Conservation (phyloP, 1,140 invertebrate genomes). For the Muscidifurax raptorellus region DNA sequence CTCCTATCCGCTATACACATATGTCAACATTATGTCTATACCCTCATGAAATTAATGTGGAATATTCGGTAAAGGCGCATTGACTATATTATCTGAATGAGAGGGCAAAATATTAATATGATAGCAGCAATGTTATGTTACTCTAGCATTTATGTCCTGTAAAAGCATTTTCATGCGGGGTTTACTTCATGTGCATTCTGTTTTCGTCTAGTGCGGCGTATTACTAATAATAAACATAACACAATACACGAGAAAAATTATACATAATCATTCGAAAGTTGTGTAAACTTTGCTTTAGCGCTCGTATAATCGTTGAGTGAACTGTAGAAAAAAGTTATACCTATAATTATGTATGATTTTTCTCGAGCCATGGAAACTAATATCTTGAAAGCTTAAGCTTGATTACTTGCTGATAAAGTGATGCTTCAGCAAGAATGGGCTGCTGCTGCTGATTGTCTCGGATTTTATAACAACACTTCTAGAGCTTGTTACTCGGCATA, state of each 20-base stretch:
- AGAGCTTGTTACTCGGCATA: conserved; percentile 22
- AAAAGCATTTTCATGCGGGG: conserved; percentile 48
- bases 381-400: conserved; percentile 52
- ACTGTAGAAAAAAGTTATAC: background rate
- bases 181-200: conserved; percentile 39
- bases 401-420: conserved; percentile 54
- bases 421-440: conserved; percentile 56
- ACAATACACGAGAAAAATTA: background rate
- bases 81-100: conserved; percentile 65
- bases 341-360: conserved; percentile 30
- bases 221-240: background rate
- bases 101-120: conserved; percentile 77
- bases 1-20: conserved; percentile 56
- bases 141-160: conserved; percentile 7
- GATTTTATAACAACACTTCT: conserved; percentile 52
- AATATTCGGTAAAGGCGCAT: conserved; percentile 64
- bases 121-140: conserved; percentile 61
- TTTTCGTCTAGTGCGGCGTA: background rate
- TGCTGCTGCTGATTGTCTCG: conserved; percentile 56
- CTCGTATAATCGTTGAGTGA: too few relatives aligned
- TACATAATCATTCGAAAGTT: background rate
- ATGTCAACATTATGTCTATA: conserved; percentile 46
- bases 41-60: conserved; percentile 59
- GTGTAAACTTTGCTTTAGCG: background rate
- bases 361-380: conserved; percentile 26